These are phyloP conservation scores for Troides helena DNA, from an alignment of 2,888 invertebrate species.

Conservation along the genomic window DNA sequence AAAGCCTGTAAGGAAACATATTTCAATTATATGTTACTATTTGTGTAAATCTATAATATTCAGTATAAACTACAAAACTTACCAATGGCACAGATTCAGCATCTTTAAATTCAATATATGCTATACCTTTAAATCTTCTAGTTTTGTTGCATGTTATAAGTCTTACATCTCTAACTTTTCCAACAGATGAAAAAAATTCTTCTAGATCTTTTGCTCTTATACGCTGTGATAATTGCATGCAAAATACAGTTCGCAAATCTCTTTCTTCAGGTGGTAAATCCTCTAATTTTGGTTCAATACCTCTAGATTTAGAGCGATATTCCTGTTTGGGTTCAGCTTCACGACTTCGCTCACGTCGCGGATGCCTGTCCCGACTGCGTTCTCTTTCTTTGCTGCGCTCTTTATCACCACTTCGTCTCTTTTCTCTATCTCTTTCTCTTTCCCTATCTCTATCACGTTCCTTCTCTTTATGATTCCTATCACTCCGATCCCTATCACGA, in stretches of 20 bases:
- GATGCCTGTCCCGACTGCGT: constrained; percentile 44
- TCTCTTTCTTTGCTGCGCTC: constrained; percentile 53
- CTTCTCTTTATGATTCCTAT: constrained; percentile 43
- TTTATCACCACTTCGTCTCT: constrained; percentile 50
- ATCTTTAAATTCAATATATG: constrained; percentile 99
- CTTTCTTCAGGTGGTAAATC: constrained; percentile 97
- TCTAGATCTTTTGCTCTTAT: constrained; percentile 96
- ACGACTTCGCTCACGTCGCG: constrained; percentile 58
- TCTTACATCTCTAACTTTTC: constrained; percentile 98
- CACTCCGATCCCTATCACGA: constrained; percentile 41
- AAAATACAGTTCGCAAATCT: constrained; percentile 99
- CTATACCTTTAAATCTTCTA: constrained; percentile 98
- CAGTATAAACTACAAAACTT: constrained; percentile 52
- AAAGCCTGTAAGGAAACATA: constrained; percentile 84
- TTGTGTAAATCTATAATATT: constrained; percentile 1
- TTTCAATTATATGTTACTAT: constrained; percentile 6
- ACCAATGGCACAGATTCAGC: constrained; percentile 97
- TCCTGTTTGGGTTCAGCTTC: constrained; percentile 61
- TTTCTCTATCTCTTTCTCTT: constrained; percentile 50
- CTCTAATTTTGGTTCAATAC: constrained; percentile 81
- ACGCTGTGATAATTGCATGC: constrained; percentile 97
- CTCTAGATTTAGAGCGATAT: constrained; percentile 72
- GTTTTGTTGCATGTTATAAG: constrained; percentile 99
- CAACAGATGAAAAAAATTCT: constrained; percentile 99
- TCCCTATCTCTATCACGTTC: constrained; percentile 51